Base-by-base conservation (phyloP, 1,140 invertebrate species). In the Psilanteris sp. region DNA sequence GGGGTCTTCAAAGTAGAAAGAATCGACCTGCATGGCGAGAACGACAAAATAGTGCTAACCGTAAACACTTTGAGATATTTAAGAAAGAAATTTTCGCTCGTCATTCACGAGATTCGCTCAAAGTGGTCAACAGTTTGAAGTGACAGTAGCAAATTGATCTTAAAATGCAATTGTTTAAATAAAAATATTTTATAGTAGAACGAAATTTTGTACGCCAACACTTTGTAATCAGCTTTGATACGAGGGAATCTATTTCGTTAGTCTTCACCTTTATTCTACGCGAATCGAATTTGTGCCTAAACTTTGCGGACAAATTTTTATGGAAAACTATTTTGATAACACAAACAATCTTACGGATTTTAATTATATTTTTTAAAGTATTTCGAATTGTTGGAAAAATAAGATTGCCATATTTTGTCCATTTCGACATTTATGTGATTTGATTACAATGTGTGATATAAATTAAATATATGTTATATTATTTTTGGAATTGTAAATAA, bases 11-110 rank as follows among this genome's bases (percentile, higher is more conserved):
- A 82, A 91, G 91, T 5, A 92, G 94, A 61, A 92, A 93, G 67
- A 91, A 90, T 9, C 89, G 94, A 15, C 94, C 95, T 0, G 90
- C 92, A 0, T 96, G 95, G 95, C 89, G 95, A 13, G 95, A 96
- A 83, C 91, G 93, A 54, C 95, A 96, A 80, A 96, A 96, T 86
- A 94, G 92, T 61, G 89, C 92, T 59, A 96, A 97, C 85, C 86
- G 94, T 27, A 93, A 93, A 67, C 91, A 94, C 61, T 96, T 96
- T 80, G 93, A 96, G 44, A 91, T 91, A 0, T 96, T 96, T 84
- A 96, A 96, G 84, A 89, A 92, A 55, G 96, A 97, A 87, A 91
- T 96, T 32, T 94, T 94, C 78, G 92, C 93, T 0, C 90, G 92
- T 41, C 96, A 96, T 78, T 90, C 92, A 76, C 91, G 91, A 44